Conservation (phyloP, 2,888 invertebrate species). For the Andrena praecox region DNA sequence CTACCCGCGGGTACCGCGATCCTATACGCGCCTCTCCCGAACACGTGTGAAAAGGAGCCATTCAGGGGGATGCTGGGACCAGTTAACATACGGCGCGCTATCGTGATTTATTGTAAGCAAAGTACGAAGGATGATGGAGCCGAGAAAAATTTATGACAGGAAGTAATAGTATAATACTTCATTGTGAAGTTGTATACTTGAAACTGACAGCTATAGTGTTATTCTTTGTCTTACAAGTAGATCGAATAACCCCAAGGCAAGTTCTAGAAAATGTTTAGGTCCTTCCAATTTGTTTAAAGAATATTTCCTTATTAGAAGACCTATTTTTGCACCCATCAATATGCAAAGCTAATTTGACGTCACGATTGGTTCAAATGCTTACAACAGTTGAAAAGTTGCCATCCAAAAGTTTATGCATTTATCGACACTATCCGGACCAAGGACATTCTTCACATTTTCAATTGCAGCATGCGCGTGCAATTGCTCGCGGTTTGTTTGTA, state of each 20-base stretch:
- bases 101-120: constrained; percentile 51
- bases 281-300: too few relatives aligned
- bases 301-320: too few relatives aligned
- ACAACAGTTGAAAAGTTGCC: not conserved
- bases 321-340: not conserved
- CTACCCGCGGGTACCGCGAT: constrained; percentile 47
- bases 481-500: not conserved
- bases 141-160: constrained; percentile 27
- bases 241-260: too few relatives aligned
- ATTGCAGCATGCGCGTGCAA: too few relatives aligned
- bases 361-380: not conserved
- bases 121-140: constrained; percentile 27
- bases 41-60: constrained; percentile 51
- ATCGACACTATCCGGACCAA: too few relatives aligned
- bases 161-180: too few relatives aligned
- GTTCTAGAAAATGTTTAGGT: too few relatives aligned
- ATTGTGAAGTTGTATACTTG: too few relatives aligned
- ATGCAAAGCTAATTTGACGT: not conserved
- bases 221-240: too few relatives aligned
- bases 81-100: constrained; percentile 41
- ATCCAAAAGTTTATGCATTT: too few relatives aligned
- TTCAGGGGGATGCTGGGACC: constrained; percentile 32
- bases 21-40: constrained; percentile 34
- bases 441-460: too few relatives aligned
- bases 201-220: too few relatives aligned